A percentile compares a stretch with the other conserved stretches of the same genome.
Conservation (phyloP, 2,113 vertebrate genomes). For the Brachyhypopomus gauderio region DNA sequence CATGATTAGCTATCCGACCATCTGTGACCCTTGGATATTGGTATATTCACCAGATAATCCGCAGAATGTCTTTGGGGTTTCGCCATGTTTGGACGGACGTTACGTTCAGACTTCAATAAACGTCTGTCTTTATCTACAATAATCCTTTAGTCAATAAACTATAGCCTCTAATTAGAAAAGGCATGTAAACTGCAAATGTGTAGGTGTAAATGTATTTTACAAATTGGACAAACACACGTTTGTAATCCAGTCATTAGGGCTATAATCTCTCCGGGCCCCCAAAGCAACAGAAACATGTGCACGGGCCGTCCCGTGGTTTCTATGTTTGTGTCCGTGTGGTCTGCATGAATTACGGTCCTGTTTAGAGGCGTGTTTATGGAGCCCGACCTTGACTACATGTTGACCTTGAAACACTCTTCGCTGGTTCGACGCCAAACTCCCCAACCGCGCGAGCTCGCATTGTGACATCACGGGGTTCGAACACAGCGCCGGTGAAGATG, state of each 20-base stretch:
- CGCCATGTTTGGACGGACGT: not conserved
- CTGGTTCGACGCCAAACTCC: not conserved
- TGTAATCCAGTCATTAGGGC: not conserved
- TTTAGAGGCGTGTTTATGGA: slow-evolving; percentile 29
- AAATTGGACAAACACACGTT: not conserved
- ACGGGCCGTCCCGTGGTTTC: not conserved
- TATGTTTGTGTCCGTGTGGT: not conserved
- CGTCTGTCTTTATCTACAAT: too few relatives aligned
- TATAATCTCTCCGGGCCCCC: too few relatives aligned
- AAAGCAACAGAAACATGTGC: slow-evolving; percentile 13
- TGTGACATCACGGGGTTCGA: not conserved
- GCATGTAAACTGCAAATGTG: too few relatives aligned
- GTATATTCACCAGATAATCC: not conserved
- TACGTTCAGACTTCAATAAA: too few relatives aligned
- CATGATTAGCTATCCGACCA: too few relatives aligned
- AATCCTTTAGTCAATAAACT: too few relatives aligned
- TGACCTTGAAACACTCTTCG: slow-evolving; percentile 15
- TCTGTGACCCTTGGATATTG: too few relatives aligned
- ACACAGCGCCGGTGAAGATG: not conserved
- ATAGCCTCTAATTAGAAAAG: too few relatives aligned
- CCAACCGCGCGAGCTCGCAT: not conserved
- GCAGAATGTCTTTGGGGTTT: not conserved
- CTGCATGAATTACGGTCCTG: not conserved
- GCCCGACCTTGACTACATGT: not conserved
- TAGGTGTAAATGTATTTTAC: too few relatives aligned